phyloP scores from a whole-genome alignment of 2,888 invertebrate genomes.

The Mesoligia furuncula region DNA sequence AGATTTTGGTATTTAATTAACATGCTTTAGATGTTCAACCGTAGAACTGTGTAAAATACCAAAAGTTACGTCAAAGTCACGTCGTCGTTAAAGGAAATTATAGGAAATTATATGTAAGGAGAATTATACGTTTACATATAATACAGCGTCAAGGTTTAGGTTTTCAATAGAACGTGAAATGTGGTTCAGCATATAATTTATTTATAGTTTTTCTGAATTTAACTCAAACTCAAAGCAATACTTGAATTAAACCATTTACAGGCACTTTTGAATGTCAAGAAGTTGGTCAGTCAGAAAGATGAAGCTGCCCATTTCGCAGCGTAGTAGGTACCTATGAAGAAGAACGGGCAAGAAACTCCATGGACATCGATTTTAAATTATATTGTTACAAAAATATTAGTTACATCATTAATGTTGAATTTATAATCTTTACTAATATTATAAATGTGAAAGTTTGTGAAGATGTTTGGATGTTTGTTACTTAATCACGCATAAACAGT shows the following conservation, averaged over 20 bases:
- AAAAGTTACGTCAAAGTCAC: neutral
- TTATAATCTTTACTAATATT: too few relatives aligned
- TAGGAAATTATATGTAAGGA: neutral
- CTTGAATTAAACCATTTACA: neutral
- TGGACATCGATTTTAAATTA: too few relatives aligned
- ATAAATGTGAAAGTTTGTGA: too few relatives aligned
- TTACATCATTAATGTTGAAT: too few relatives aligned
- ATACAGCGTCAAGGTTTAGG: neutral
- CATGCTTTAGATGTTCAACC: neutral
- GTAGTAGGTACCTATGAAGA: too few relatives aligned
- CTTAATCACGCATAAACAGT: too few relatives aligned
- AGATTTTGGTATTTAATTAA: neutral
- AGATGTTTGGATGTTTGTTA: too few relatives aligned
- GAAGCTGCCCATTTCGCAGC: too few relatives aligned
- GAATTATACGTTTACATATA: neutral
- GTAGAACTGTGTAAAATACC: neutral
- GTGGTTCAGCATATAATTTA: neutral
- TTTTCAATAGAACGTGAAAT: neutral
- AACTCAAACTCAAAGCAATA: neutral
- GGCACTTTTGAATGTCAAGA: neutral
- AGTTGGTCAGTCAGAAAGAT: too few relatives aligned
- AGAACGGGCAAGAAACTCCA: too few relatives aligned
- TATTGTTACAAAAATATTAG: too few relatives aligned
- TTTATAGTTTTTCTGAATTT: neutral
- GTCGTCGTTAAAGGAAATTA: too few relatives aligned